These are phyloP conservation scores for Minunthozetes semirufus DNA, from an alignment of 2,888 invertebrate genomes.

Conservation along the genomic window DNA sequence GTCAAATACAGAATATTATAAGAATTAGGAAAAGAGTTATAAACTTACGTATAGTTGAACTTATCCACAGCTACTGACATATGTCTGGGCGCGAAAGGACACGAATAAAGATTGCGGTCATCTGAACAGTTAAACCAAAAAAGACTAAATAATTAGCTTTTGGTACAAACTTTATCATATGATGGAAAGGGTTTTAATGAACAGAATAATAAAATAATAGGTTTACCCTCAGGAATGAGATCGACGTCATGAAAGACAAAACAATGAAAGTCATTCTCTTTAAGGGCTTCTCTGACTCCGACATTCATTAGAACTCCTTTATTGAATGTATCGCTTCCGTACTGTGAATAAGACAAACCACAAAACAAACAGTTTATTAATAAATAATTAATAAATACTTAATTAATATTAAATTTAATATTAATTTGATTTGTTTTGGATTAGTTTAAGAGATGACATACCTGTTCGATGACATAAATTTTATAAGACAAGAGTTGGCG, in stretches of 20 bases:
- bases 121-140: slow-evolving; percentile 31
- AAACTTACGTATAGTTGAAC: slow-evolving; percentile 44
- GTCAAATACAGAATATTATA: not conserved
- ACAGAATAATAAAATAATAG: not conserved
- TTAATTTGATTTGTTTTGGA: too few species aligned
- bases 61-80: slow-evolving; percentile 44
- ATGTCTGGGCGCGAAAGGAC: slow-evolving; percentile 42
- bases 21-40: not conserved
- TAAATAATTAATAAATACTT: too few species aligned
- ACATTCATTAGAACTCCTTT: slow-evolving; percentile 49
- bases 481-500: slow-evolving; percentile 53
- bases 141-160: not conserved
- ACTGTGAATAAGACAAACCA: slow-evolving; percentile 39
- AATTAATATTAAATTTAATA: too few species aligned
- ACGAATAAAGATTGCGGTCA: slow-evolving; percentile 43
- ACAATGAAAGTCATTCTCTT: slow-evolving; percentile 51
- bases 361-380: too few species aligned
- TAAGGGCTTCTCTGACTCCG: slow-evolving; percentile 46
- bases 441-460: too few species aligned
- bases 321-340: slow-evolving; percentile 48
- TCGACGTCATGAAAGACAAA: slow-evolving; percentile 49
- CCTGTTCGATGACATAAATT: slow-evolving; percentile 55
- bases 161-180: not conserved
- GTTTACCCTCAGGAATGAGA: slow-evolving; percentile 45
- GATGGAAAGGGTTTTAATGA: not conserved